A percentile compares a stretch with the other conserved stretches of the same genome.
These are phyloP conservation scores for Gastrophysa polygoni DNA, from an alignment of 2,888 invertebrate genomes.

Conservation along the genomic window DNA sequence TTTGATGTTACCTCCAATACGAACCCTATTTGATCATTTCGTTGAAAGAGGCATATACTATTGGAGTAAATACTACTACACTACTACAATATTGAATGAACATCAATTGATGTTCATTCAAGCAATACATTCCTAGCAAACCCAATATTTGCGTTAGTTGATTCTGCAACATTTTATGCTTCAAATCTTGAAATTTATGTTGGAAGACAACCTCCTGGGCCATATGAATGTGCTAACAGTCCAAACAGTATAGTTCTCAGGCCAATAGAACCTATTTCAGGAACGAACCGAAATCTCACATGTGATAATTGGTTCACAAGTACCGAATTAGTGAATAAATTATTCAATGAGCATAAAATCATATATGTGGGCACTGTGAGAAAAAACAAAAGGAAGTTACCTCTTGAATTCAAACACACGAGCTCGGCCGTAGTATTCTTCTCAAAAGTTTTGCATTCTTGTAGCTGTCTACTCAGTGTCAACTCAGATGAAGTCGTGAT, in stretches of 20 bases:
- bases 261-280: slow-evolving; percentile 8
- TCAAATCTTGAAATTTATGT: slow-evolving; percentile 13
- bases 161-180: background rate
- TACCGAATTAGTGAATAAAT: slow-evolving; percentile 21
- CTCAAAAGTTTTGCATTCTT: too few species aligned
- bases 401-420: slow-evolving; percentile 25
- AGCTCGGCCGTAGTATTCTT: slow-evolving; percentile 13
- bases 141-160: slow-evolving; percentile 4
- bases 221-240: background rate
- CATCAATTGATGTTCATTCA: background rate
- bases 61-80: background rate
- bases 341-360: slow-evolving; percentile 23
- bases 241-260: background rate
- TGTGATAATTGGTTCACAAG: slow-evolving; percentile 27
- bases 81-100: background rate
- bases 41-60: background rate
- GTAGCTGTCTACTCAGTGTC: too few species aligned
- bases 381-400: slow-evolving; percentile 39
- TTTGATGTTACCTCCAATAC: background rate
- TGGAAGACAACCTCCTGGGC: slow-evolving; percentile 8
- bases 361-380: slow-evolving; percentile 32
- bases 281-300: slow-evolving; percentile 7
- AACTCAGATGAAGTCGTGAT: too few species aligned
- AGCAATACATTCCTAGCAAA: background rate
- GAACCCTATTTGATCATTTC: background rate